Conservation (phyloP, 2,888 invertebrate genomes). For the Rutpela maculata region DNA sequence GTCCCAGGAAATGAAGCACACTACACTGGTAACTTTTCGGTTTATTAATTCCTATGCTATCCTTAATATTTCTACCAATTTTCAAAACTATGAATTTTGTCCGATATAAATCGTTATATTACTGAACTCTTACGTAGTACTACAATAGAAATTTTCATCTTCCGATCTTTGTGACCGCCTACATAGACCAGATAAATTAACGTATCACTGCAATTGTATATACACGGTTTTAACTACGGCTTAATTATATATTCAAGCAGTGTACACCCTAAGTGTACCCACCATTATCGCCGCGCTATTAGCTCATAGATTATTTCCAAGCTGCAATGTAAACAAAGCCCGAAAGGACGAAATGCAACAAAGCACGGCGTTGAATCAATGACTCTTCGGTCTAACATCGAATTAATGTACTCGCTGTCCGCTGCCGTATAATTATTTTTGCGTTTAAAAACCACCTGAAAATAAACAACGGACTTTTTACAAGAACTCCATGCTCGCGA, state of each 20-base stretch:
- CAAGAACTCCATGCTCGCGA: not conserved
- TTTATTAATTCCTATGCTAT: too few species aligned
- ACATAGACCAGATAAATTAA: too few species aligned
- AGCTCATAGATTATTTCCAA: not conserved
- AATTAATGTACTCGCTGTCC: constrained; percentile 21
- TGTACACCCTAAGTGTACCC: not conserved
- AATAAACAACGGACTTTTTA: constrained; percentile 18
- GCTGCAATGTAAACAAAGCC: not conserved
- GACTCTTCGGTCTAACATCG: constrained; percentile 11
- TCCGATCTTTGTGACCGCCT: too few species aligned
- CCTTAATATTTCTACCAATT: too few species aligned
- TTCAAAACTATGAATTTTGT: too few species aligned
- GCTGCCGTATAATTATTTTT: constrained; percentile 7
- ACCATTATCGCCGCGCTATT: not conserved
- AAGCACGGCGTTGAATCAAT: not conserved
- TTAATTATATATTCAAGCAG: not conserved
- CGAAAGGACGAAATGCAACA: not conserved
- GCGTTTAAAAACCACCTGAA: constrained; percentile 6
- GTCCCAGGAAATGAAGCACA: too few species aligned
- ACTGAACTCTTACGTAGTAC: too few species aligned
- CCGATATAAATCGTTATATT: too few species aligned
- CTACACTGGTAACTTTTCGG: too few species aligned
- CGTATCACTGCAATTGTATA: too few species aligned
- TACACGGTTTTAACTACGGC: not conserved
- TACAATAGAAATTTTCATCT: too few species aligned